Percentiles rank a stretch among this genome's conserved stretches.
Conservation (phyloP, 2,113 vertebrate species). For the Oreochromis spilurus region DNA sequence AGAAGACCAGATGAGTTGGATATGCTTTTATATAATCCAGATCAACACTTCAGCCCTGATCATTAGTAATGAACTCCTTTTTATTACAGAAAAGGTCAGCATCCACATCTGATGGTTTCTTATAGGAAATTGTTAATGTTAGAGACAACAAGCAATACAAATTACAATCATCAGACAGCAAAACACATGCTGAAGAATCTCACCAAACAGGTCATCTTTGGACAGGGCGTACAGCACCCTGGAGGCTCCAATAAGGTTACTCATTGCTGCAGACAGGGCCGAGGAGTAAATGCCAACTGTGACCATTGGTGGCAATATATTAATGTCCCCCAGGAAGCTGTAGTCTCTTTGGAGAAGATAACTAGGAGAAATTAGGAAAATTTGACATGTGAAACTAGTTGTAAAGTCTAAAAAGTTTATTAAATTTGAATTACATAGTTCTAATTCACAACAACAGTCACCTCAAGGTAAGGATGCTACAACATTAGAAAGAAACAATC, state of each 20-base stretch:
- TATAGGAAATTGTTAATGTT: background rate
- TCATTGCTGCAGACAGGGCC: constrained; percentile 79
- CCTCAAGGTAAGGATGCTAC: background rate
- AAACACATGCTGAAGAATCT: background rate
- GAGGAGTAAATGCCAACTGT: constrained; percentile 78
- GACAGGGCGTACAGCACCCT: constrained; percentile 79
- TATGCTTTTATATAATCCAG: background rate
- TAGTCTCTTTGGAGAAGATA: constrained; percentile 76
- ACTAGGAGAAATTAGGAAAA: constrained; percentile 31
- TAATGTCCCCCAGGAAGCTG: constrained; percentile 77
- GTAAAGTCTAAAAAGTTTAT: background rate
- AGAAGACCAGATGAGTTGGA: constrained; percentile 12
- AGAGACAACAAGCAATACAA: background rate
- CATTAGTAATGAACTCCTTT: background rate
- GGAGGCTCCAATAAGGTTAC: constrained; percentile 80
- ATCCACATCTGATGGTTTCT: background rate
- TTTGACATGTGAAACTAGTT: background rate
- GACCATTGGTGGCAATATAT: constrained; percentile 78
- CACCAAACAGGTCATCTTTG: constrained; percentile 81
- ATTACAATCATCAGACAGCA: background rate
- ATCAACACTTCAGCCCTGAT: background rate
- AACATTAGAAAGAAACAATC: background rate
- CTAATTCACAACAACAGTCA: background rate
- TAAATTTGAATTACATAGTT: background rate
- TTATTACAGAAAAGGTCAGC: background rate